phyloP scores from a whole-genome alignment of 2,888 invertebrate genomes.

The Muschampia plurimacula region DNA sequence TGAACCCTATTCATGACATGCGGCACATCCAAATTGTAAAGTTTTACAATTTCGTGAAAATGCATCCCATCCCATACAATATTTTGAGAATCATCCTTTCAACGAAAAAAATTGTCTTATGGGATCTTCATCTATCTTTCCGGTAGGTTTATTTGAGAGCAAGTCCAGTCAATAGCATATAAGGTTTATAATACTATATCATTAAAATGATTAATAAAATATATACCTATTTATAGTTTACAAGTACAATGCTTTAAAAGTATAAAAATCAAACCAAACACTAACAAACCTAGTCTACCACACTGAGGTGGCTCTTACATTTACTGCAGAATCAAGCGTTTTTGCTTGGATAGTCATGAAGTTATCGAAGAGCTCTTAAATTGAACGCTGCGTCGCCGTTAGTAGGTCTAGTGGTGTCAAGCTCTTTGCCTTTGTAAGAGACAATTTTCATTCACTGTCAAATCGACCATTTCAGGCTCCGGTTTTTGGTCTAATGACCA shows the following conservation, averaged over 20 bases:
- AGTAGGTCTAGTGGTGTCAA: conserved; percentile 12
- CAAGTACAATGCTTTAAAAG: no score
- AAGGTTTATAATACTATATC: no score
- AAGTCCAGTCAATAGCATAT: no score
- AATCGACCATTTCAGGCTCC: not conserved
- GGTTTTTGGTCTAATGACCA: no score
- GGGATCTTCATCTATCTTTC: no score
- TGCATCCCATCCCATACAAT: not conserved
- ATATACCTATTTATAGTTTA: no score
- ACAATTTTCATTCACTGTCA: conserved; percentile 6
- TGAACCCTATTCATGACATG: conserved; percentile 48
- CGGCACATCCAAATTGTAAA: conserved; percentile 16
- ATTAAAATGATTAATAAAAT: no score
- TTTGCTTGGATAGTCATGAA: conserved; percentile 3
- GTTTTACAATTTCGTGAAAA: not conserved
- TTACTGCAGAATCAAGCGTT: conserved; percentile 2
- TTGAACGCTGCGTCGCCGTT: not conserved
- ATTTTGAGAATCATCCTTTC: not conserved
- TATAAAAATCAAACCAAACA: no score
- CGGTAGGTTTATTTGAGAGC: no score
- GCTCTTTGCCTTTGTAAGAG: not conserved
- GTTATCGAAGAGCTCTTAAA: conserved; percentile 10
- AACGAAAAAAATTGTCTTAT: no score
- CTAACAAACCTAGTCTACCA: not conserved
- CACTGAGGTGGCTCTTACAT: not conserved